Percentiles rank a stretch among this genome's conserved stretches.
phyloP scores from a whole-genome alignment of 2,888 invertebrate species.

The Drepanosiphum platanoidis region DNA sequence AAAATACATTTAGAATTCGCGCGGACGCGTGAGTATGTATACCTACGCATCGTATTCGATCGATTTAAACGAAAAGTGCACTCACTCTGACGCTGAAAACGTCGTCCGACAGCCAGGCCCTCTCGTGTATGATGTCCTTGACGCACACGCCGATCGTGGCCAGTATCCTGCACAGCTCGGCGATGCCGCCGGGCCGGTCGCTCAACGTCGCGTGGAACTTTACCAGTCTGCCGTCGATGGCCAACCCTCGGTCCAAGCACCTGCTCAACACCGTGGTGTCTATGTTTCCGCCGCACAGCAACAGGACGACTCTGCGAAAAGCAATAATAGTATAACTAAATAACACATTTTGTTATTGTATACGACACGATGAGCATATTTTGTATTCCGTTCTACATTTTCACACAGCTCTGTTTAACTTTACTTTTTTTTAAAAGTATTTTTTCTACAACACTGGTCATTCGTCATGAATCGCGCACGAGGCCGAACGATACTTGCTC shows the following conservation, averaged over 20 bases:
- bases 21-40: too few species aligned
- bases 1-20: too few species aligned
- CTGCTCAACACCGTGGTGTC: constrained; percentile 90
- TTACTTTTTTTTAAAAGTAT: too few species aligned
- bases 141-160: constrained; percentile 85
- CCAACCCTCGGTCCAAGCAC: constrained; percentile 87
- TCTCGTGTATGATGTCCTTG: constrained; percentile 95
- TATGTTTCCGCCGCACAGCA: constrained; percentile 89
- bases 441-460: too few species aligned
- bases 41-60: too few species aligned
- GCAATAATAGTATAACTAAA: background rate
- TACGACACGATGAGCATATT: too few species aligned
- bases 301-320: constrained; percentile 79
- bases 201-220: constrained; percentile 82
- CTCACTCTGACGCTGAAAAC: constrained; percentile 80
- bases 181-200: constrained; percentile 88
- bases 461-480: too few species aligned
- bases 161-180: constrained; percentile 82
- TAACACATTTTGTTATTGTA: background rate
- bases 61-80: background rate
- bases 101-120: constrained; percentile 92
- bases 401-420: too few species aligned
- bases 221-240: constrained; percentile 83
- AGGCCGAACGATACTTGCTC: too few species aligned
- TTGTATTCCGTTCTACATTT: too few species aligned